Conservation (phyloP, 2,113 vertebrate species). For the Ammodramus savannarum region DNA sequence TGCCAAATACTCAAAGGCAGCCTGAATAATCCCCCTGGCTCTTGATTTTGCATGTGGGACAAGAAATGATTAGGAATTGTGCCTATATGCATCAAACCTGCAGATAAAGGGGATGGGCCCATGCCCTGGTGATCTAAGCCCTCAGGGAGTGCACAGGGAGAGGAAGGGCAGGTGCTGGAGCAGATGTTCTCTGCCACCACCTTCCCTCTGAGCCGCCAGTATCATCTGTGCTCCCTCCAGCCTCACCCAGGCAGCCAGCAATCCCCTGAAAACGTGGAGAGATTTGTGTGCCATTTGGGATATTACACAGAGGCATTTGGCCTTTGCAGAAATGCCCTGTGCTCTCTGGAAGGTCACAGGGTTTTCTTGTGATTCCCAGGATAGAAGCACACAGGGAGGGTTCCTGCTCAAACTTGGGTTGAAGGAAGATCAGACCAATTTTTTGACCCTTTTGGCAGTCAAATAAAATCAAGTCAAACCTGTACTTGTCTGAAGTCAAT, state of each 20-base stretch:
- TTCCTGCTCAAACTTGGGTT: background rate
- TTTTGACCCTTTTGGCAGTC: background rate
- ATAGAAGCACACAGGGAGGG: accelerated
- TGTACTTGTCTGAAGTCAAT: background rate
- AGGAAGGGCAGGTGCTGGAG: background rate
- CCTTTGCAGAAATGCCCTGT: background rate
- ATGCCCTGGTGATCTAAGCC: background rate
- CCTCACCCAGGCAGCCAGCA: background rate
- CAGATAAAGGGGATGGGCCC: background rate
- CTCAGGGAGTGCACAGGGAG: background rate
- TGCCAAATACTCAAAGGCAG: background rate
- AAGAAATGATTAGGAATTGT: background rate
- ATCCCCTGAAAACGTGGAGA: background rate
- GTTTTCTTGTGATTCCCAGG: background rate
- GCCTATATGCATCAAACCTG: background rate
- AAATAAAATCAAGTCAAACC: background rate
- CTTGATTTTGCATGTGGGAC: background rate
- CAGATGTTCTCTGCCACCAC: background rate
- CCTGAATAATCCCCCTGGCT: background rate
- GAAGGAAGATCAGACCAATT: background rate
- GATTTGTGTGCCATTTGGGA: background rate
- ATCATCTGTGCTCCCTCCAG: background rate
- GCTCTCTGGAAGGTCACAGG: background rate
- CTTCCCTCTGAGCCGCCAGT: background rate
- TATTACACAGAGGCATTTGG: background rate